Conservation (phyloP, 2,888 invertebrate species). For the Torymus aiolomorphi region DNA sequence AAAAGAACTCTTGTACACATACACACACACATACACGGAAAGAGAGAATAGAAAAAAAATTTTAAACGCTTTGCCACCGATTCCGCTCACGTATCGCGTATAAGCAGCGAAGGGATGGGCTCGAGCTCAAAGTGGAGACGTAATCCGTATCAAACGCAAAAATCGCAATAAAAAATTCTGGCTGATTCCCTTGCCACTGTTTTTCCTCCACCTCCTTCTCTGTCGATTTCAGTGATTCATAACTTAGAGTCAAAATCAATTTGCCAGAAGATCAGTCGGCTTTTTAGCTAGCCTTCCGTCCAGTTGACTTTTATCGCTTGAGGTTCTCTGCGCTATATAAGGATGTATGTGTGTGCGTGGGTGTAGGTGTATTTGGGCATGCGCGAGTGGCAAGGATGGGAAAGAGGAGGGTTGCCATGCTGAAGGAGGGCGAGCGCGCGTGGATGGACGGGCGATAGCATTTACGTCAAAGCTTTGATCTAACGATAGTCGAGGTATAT, state of each 20-base stretch:
- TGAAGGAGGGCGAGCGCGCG: background rate
- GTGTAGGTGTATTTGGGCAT: background rate
- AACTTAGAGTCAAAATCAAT: slow-evolving; percentile 38
- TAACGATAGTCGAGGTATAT: slow-evolving; percentile 4
- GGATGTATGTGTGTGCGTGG: background rate
- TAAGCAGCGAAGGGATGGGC: slow-evolving; percentile 2
- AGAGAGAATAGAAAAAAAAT: background rate
- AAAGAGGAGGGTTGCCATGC: no score
- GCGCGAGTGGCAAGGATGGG: no score
- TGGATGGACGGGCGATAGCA: background rate
- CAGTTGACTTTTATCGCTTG: background rate
- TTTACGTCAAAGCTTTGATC: slow-evolving; percentile 25
- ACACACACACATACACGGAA: background rate
- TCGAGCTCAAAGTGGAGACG: slow-evolving; percentile 21
- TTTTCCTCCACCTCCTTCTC: background rate
- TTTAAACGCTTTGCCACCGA: slow-evolving; percentile 3
- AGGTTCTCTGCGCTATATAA: background rate
- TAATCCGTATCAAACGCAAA: slow-evolving; percentile 23
- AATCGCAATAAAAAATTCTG: slow-evolving; percentile 24
- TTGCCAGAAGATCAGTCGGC: background rate
- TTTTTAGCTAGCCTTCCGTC: background rate
- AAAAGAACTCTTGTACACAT: background rate
- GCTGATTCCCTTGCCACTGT: background rate
- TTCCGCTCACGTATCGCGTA: slow-evolving; percentile 20
- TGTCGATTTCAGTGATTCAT: background rate